Evolutionary conservation across 2,113 vertebrate genomes (phyloP), one percentile per base, ranked within the genome.

Genomic region (Vidua macroura): DNA sequence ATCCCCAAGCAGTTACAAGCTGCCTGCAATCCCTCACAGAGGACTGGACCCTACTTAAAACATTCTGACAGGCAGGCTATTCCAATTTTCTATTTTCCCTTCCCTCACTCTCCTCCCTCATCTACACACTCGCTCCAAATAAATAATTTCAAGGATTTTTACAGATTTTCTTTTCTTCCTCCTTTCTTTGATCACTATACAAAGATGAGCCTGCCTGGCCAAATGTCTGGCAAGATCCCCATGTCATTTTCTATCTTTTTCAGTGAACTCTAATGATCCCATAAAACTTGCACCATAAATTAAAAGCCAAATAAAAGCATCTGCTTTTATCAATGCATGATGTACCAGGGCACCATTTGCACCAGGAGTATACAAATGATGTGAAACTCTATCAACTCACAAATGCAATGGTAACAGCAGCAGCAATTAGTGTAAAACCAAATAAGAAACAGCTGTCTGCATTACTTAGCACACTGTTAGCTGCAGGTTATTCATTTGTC

Each of bases 371-470:
- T 33, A 53, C 1, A 27, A 74, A 81, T 53, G 44, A 88, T 25
- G 20, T 11, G n/a, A 64, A 37, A 39, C 67, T 70, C 77, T 48
- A 60, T 33, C 68, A 92, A 17, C 59, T 84, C 37, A 11, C 27
- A 55, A 88, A 92, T 52, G 24, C 52, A 93, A 60, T 11, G 22
- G 81, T 35, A 66, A 68, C 60, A 68, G 83, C 33, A 77, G 68
- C 55, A 93, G 64, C 62, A 62, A 25, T 90, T 94, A 92, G 59
- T 75, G 64, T 60, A 76, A 73, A 27, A 77, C 68, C 77, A 86
- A 96, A 88, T n/a, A 94, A 24, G 27, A 74, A 73, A 66, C 70
- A 92, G 77, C 78, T 95, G 92, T 49, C 90, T 77, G 52, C 24
- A 21, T 59, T 51, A 87, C 59, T 96, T 41, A 82, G 60, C 43